phyloP scores from a whole-genome alignment of 2,888 invertebrate species.

The Conistra vaccinii region DNA sequence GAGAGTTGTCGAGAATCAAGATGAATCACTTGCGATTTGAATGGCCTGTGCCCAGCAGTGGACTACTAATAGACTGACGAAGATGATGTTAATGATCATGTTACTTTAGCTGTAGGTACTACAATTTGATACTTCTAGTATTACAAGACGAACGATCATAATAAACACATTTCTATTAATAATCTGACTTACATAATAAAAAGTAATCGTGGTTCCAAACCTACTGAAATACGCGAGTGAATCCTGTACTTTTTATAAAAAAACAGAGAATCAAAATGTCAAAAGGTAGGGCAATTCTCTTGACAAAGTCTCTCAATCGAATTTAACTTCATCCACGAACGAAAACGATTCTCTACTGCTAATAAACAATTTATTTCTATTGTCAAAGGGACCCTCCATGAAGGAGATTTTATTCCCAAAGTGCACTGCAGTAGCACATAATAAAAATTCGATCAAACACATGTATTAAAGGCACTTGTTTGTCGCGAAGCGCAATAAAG shows the following conservation, averaged over 20 bases:
- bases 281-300: background rate
- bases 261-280: slow-evolving; percentile 3
- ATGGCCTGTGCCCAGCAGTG: no score
- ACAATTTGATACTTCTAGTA: background rate
- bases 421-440: slow-evolving; percentile 50
- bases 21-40: no score
- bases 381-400: slow-evolving; percentile 20
- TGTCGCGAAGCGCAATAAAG: slow-evolving; percentile 69
- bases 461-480: slow-evolving; percentile 63
- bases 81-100: background rate
- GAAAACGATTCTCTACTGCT: background rate
- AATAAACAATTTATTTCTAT: slow-evolving; percentile 42
- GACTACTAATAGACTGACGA: no score
- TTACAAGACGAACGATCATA: background rate
- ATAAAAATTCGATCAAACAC: slow-evolving; percentile 46
- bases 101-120: background rate
- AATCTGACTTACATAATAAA: background rate
- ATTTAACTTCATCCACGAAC: slow-evolving; percentile 1
- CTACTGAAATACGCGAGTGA: background rate
- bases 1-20: background rate
- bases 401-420: slow-evolving; percentile 31
- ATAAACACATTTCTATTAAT: no score
- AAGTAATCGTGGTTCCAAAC: no score
- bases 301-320: background rate
- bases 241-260: no score